Base-by-base conservation (phyloP, 2,888 invertebrate species). In the Drosophila maculinotata region DNA sequence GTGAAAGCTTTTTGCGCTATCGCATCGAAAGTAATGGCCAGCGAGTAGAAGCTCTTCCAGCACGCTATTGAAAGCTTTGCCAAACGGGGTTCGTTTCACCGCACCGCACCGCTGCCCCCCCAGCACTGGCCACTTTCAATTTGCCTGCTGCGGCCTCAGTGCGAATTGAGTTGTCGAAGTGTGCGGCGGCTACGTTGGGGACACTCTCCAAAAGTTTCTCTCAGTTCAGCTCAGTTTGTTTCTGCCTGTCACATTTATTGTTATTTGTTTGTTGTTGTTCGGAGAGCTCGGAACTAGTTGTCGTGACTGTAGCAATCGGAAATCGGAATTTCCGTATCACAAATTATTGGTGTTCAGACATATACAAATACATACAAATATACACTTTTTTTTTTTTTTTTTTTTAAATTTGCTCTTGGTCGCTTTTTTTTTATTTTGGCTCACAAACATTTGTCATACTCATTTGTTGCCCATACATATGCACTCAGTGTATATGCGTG, bases 141-240 rank as follows among this genome's bases (percentile, higher is more conserved):
- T 75, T 47, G 48, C 28, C 14, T 28, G 54, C 28, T 28, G 28
- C 57, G 47, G 48, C 62, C 12, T 76, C 84, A 81, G 81, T 81
- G 71, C 79, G 71, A 83, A 74, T 76, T 76, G 44, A 52, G 70
- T 63, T 69, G 67, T 65, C 71, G 69, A 58, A 47, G 31, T 60
- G 70, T 30, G 74, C 56, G 71, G 69, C 63, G 69, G 67, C 41
- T 33, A 17, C 20, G 25, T 56, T 49, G 63, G 36, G 23, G 35
- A 38, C n/a, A n/a, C n/a, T n/a, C n/a, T n/a, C n/a, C n/a, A n/a
- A n/a, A n/a, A 25, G 25, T 20, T 20, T 20, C 23, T 35, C 35
- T 54, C 26, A 26, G n/a, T 36, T 15, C 6, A 6, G 8, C 51
- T 56, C 17, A 28, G 35, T 14, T 58, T 64, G 36, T 23, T 53